phyloP scores from a whole-genome alignment of 1,140 invertebrate species.

The Drosophila suzukii region DNA sequence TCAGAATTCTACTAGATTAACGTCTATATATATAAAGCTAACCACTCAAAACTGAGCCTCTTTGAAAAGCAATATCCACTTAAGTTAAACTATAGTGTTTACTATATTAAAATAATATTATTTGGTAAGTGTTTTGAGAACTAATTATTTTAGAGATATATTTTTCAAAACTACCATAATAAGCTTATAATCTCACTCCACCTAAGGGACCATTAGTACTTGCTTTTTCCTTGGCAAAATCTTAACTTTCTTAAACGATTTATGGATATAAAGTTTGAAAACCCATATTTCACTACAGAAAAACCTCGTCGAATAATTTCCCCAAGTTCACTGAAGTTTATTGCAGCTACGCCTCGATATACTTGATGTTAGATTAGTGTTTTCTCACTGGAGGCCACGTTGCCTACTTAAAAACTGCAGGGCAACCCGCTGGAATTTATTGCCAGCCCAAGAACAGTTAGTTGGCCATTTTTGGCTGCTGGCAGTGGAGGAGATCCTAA shows the following conservation, averaged over 20 bases:
- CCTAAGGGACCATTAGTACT: no score
- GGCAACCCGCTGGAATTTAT: slow-evolving; percentile 56
- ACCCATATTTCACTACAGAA: background rate
- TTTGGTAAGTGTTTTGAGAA: no score
- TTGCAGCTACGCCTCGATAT: slow-evolving; percentile 15
- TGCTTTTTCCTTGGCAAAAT: background rate
- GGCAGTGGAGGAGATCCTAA: background rate
- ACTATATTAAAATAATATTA: no score
- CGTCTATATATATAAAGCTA: no score
- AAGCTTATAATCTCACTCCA: no score
- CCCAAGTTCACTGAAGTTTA: background rate
- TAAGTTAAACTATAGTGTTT: no score
- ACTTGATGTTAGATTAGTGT: slow-evolving; percentile 26
- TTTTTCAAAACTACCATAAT: no score
- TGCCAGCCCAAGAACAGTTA: slow-evolving; percentile 56
- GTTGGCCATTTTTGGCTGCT: slow-evolving; percentile 54
- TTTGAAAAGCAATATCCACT: no score
- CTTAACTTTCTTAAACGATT: background rate
- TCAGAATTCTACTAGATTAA: no score
- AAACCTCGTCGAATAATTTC: background rate
- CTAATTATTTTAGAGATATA: no score
- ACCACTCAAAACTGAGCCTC: no score
- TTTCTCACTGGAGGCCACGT: slow-evolving; percentile 18
- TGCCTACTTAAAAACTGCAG: slow-evolving; percentile 4
- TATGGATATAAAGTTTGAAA: background rate